phyloP scores from a whole-genome alignment of 2,797 vertebrate genomes.

The Epinephelus coioides region DNA sequence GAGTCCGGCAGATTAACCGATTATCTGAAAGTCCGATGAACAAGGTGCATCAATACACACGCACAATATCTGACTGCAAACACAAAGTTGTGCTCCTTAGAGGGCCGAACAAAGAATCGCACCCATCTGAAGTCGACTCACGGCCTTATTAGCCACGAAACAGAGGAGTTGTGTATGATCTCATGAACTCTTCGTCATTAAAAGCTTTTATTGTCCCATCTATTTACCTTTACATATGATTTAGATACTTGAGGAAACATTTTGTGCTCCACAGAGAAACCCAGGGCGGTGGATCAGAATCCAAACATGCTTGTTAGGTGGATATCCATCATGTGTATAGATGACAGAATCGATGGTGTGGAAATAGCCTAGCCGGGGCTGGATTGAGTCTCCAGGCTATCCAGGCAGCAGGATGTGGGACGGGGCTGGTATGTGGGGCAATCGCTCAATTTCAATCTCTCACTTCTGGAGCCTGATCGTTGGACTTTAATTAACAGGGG shows the following conservation, averaged over 20 bases:
- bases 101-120: slow-evolving; percentile 11
- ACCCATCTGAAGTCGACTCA: slow-evolving; percentile 9
- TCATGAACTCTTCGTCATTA: slow-evolving; percentile 34
- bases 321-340: slow-evolving; percentile 88
- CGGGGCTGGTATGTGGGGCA: slow-evolving; percentile 87
- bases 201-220: slow-evolving; percentile 39
- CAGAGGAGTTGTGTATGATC: neutral
- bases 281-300: slow-evolving; percentile 66
- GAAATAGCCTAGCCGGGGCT: slow-evolving; percentile 88
- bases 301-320: slow-evolving; percentile 83
- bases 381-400: slow-evolving; percentile 88
- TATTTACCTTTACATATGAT: slow-evolving; percentile 59
- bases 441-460: slow-evolving; percentile 90
- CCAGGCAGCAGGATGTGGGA: slow-evolving; percentile 84
- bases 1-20: slow-evolving; percentile 70
- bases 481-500: slow-evolving; percentile 88
- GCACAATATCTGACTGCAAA: slow-evolving; percentile 38
- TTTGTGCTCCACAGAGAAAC: slow-evolving; percentile 58
- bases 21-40: slow-evolving; percentile 60
- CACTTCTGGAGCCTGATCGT: slow-evolving; percentile 84
- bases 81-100: slow-evolving; percentile 15
- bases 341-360: slow-evolving; percentile 91
- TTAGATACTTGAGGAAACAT: slow-evolving; percentile 51
- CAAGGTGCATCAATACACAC: slow-evolving; percentile 32
- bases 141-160: neutral